Evolutionary conservation across 2,797 vertebrate species (phyloP), one percentile per base, ranked within the genome.

Genomic region (Tragelaphus eurycerus): DNA sequence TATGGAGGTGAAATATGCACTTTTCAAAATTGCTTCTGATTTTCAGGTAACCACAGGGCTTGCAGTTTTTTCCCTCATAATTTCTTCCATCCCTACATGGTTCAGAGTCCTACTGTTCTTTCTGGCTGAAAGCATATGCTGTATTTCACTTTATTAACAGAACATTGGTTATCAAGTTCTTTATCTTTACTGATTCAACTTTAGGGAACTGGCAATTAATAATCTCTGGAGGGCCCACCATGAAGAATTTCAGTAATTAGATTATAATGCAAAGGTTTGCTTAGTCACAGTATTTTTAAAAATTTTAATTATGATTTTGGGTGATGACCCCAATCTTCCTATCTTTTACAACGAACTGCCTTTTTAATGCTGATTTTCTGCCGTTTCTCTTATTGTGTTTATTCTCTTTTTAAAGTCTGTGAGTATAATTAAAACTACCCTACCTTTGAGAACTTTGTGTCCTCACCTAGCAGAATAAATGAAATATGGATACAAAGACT

Each of bases 251-350:
- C 79, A 98, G 88, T 98, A 98, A 98, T 98, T 98, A 98, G 95
- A 98, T 98, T 98, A 98, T 98, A 98, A 98, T 97, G 97, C 97
- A 98, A 97, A 98, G 96, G 81, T 98, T 98, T 98, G 95, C 97
- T 98, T 98, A 98, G 89, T 98, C 84, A 95, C 67, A 95, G 79
- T 97, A 96, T 97, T 98, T 97, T 82, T 1, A 7, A 98, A 98
- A 95, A 50, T 78, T 97, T 96, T 97, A 98, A 98, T 98, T 98
- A 97, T 95, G 94, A 98, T 96, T 98, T 96, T 94, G 93, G 60
- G 97, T 64, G 17, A 46, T 94, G 95, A 96, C 88, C 10, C 64
- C 95, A 91, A 48, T 97, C 97, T 94, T 98, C 14, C 52, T 82
- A 81, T 96, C 95, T 98, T 98, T 97, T 98, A 79, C 89, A 88